Percentiles rank a stretch among this genome's conserved stretches.
phyloP scores from a whole-genome alignment of 2,888 invertebrate species.

The Horisme vitalbata region DNA sequence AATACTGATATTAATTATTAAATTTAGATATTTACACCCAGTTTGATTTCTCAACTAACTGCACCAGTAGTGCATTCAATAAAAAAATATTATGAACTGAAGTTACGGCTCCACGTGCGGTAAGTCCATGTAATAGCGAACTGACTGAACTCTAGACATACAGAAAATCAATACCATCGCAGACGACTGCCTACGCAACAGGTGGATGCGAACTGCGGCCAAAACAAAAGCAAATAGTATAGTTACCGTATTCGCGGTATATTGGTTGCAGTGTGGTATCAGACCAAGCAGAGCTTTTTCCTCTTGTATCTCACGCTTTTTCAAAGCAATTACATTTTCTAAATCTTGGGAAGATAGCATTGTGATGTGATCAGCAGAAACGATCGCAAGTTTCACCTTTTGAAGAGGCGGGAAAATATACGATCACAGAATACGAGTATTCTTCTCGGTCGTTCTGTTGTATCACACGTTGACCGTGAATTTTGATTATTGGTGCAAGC shows the following conservation, averaged over 20 bases:
- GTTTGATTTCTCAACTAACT: too few relatives aligned
- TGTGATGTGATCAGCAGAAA: conserved; percentile 5
- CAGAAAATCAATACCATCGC: conserved; percentile 47
- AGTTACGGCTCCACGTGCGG: conserved; percentile 21
- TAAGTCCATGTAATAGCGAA: conserved; percentile 38
- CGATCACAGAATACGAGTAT: too few relatives aligned
- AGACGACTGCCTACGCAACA: conserved; percentile 38
- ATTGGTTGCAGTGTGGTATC: conserved; percentile 31
- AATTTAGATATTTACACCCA: too few relatives aligned
- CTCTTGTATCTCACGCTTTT: conserved; percentile 70
- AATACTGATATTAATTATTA: too few relatives aligned
- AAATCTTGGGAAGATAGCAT: conserved; percentile 67
- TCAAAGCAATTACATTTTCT: conserved; percentile 72
- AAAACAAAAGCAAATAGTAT: conserved; percentile 11
- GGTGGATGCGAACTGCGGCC: conserved; percentile 38
- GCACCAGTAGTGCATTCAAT: neutral
- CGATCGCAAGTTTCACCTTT: conserved; percentile 14
- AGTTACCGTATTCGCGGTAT: conserved; percentile 39
- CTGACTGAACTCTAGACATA: conserved; percentile 30
- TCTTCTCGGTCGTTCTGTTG: too few relatives aligned
- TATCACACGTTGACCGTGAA: too few relatives aligned
- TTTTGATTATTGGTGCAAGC: too few relatives aligned
- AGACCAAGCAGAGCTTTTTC: conserved; percentile 68
- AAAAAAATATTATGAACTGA: neutral
- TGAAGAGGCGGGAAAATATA: conserved; percentile 19